Evolutionary conservation across 2,113 vertebrate species (phyloP).

Genomic region (Taurulus bubalis): DNA sequence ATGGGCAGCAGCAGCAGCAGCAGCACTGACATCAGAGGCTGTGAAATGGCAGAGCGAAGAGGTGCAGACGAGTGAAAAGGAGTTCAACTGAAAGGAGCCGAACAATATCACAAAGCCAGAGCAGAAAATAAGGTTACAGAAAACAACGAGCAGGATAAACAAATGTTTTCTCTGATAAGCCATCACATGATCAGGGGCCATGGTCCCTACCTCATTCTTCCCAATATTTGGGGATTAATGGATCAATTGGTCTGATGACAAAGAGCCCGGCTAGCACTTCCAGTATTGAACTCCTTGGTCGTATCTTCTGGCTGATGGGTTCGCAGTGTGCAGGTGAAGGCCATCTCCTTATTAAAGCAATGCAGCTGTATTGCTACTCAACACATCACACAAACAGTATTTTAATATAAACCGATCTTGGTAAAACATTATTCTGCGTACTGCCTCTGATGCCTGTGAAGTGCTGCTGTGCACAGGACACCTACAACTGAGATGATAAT

Average conservation of each 20-base stretch:
- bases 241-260: conserved; percentile 43
- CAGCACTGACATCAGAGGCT: conserved; percentile 34
- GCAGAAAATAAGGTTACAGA: background rate
- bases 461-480: background rate
- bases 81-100: background rate
- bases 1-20: conserved; percentile 4
- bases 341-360: background rate
- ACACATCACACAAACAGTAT: background rate
- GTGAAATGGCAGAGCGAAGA: background rate
- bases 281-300: conserved; percentile 23
- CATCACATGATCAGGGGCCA: background rate
- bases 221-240: background rate
- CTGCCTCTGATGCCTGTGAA: background rate
- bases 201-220: background rate
- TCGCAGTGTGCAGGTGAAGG: background rate
- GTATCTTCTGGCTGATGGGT: background rate
- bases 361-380: background rate
- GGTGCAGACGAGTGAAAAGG: background rate
- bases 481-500: background rate
- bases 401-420: background rate
- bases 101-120: background rate
- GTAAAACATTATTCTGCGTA: background rate
- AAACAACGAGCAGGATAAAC: background rate
- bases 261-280: conserved; percentile 32
- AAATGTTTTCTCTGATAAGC: background rate